Conservation (phyloP, 30 jellyfish, hydroid and myxozoan species). For the Aurelia coerulea region DNA sequence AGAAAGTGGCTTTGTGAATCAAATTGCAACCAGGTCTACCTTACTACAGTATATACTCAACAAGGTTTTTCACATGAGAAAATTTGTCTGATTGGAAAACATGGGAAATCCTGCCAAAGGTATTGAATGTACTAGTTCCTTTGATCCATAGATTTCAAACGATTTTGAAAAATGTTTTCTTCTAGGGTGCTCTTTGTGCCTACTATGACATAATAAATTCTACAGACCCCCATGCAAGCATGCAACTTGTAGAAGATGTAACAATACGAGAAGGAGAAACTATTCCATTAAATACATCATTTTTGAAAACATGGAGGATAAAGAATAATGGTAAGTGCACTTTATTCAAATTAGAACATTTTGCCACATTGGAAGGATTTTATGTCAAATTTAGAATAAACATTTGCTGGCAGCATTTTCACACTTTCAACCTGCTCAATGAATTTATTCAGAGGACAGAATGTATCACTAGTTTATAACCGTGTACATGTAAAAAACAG, state of each 20-base stretch:
- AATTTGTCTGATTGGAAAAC: too few species aligned
- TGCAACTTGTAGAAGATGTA: slow-evolving; percentile 68
- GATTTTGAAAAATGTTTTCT: background rate
- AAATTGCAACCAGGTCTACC: too few species aligned
- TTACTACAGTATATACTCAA: too few species aligned
- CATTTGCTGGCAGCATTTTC: too few species aligned
- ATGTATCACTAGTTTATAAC: too few species aligned
- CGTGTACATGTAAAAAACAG: too few species aligned
- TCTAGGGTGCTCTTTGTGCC: slow-evolving; percentile 85
- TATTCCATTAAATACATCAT: slow-evolving; percentile 50
- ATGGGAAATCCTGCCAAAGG: too few species aligned
- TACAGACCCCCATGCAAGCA: slow-evolving; percentile 63
- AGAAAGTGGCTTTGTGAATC: background rate
- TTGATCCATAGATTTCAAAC: background rate
- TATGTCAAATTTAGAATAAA: too few species aligned
- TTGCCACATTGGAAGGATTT: too few species aligned
- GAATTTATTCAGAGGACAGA: too few species aligned
- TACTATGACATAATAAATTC: slow-evolving; percentile 84
- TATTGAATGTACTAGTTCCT: background rate
- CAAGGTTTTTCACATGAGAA: too few species aligned
- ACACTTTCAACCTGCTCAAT: too few species aligned
- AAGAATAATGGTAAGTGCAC: slow-evolving; percentile 61
- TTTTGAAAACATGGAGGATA: slow-evolving; percentile 81
- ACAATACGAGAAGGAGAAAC: slow-evolving; percentile 52
- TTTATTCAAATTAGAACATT: background rate